Evolutionary conservation across 2,113 vertebrate genomes (phyloP), one percentile per base, ranked within the genome.

Genomic region (Trachemys scripta): DNA sequence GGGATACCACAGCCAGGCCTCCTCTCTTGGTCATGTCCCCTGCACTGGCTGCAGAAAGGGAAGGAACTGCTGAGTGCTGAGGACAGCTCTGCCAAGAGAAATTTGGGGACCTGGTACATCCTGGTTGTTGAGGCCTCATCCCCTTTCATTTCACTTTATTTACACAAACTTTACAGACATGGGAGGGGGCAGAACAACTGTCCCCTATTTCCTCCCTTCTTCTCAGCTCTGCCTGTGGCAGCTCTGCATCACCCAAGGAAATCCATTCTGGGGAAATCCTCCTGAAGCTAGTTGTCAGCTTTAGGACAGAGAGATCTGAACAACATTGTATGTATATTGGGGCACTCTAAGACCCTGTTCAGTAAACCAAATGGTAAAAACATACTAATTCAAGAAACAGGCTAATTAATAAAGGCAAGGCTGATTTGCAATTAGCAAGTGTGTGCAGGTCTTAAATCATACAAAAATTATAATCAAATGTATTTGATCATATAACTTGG

Each of bases 41-140:
- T 47, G 62, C 93, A 91, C 65, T 92, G 47, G 95, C 57, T 50
- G 22, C 85, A 94, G 93, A 57, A 92, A 50, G 80, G 94, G 92
- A 95, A 95, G 24, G 90, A 75, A 49, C 89, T 0, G 0, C 79
- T 22, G 90, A 19, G 16, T 0, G 0, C 79, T 22, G 90, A 19
- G 16, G 62, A n/a, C 12, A 3, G 16, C 7, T 35, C 16, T 4
- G 8, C n/a, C 62, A 35, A n/a, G 16, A 69, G 35, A 69, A 69
- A 35, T 69, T 19, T 35, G 35, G 35, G 7, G 35, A 17, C 16
- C 35, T n/a, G 62, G 14, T 16, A 65, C 31, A 65, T 69, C 7
- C n/a, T 35, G 16, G 35, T 69, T 69, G 14, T 69, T 69, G 62
- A 69, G 62, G 31, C 62, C 16, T 14, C 16, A 19, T n/a, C 16